Base-by-base conservation (phyloP, 2,888 invertebrate genomes). In the Patella caerulea region DNA sequence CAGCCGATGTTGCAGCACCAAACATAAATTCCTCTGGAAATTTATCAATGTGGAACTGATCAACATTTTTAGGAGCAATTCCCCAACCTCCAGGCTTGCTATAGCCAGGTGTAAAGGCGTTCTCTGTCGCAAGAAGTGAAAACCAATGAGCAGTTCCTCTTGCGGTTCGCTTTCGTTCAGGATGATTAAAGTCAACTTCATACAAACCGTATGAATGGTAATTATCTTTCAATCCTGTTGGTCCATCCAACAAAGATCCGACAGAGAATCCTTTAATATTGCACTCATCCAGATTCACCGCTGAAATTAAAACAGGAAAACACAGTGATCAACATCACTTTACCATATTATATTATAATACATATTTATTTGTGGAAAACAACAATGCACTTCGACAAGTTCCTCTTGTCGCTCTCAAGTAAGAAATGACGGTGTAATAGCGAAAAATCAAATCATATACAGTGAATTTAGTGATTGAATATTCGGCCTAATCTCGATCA, bases 191-290 rank as follows among this genome's bases (percentile, higher is more conserved):
- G 92, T 95, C 94, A 69, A 95, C 95, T 88, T 94, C 93, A 88
- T 94, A 94, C 73, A 95, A 92, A 81, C 96, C 95, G 92, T 95
- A 95, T 70, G 87, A 86, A 45, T 87, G 94, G 94, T 94, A 94
- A 88, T 94, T 96, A 29, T 96, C 96, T 56, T 93, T 92, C 77
- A 93, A 92, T 96, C 96, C 96, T 90, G 96, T 96, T 90, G 95
- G 96, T 88, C 95, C 95, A 87, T 97, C 96, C 91, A 96, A 93
- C 19, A 96, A 91, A 84, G 95, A 95, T 95, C 96, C 96, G 76
- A 94, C 94, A 0, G 95, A 94, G 87, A 96, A 97, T 0, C 94
- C 95, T 24, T 87, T 88, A 5, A 92, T 87, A 53, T 90, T 87
- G 71, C 88, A 87, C 0, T 87, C 87, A 73, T 89, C 88, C 15